These are phyloP conservation scores for Drosophila takahashii DNA, from an alignment of 1,140 invertebrate species.

Conservation along the genomic window DNA sequence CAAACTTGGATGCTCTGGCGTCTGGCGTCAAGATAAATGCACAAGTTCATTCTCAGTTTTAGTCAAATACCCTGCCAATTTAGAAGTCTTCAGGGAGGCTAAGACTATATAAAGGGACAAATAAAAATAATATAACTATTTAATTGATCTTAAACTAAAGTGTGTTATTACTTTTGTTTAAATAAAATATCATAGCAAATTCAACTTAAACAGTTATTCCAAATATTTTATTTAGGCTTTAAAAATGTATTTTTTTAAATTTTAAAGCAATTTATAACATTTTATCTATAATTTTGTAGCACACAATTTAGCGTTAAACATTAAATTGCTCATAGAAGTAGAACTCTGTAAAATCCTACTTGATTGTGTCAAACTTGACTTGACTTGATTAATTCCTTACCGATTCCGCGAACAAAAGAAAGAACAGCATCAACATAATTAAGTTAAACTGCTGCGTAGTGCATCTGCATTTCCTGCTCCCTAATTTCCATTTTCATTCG, in stretches of 20 bases:
- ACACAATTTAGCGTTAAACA: neutral
- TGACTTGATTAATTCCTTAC: conserved; percentile 5
- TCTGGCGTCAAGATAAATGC: conserved; percentile 76
- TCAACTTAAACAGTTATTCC: too few relatives aligned
- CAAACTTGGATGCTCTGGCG: conserved; percentile 57
- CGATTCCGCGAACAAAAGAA: conserved; percentile 1
- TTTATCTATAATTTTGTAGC: too few relatives aligned
- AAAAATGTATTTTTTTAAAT: too few relatives aligned
- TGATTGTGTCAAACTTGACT: neutral
- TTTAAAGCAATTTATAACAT: too few relatives aligned
- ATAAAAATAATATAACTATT: too few relatives aligned
- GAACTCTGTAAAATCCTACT: neutral
- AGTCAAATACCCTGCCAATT: conserved; percentile 40
- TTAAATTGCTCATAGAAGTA: neutral
- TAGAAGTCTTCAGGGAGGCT: neutral
- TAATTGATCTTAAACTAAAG: too few relatives aligned
- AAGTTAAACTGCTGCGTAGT: conserved; percentile 20
- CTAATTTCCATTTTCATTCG: conserved; percentile 58
- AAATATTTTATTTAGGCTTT: too few relatives aligned
- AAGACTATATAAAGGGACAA: neutral
- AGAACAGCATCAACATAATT: conserved; percentile 15
- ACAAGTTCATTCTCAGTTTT: conserved; percentile 77
- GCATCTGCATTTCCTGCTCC: conserved; percentile 37
- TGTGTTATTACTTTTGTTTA: too few relatives aligned
- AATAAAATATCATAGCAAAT: too few relatives aligned